These are phyloP conservation scores for Neotoma lepida DNA, from an alignment of 2,113 vertebrate species.

Conservation along the genomic window DNA sequence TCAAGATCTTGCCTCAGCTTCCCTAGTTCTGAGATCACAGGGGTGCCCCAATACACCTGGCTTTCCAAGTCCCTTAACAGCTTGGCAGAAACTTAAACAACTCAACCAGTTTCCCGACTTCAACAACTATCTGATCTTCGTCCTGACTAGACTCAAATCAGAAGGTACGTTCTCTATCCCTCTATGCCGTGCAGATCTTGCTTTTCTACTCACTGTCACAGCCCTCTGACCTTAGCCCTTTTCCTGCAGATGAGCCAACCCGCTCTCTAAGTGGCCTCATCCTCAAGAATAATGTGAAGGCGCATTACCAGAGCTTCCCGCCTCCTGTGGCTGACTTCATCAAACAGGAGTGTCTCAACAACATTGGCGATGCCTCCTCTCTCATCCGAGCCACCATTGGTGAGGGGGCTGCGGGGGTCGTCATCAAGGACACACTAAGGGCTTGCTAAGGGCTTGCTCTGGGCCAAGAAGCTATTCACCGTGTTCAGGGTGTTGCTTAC, in stretches of 20 bases:
- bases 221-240: slow-evolving; percentile 16
- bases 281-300: slow-evolving; percentile 97
- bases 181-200: fast-evolving
- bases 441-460: not conserved
- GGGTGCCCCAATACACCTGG: not conserved
- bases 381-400: slow-evolving; percentile 96
- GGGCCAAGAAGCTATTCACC: not conserved
- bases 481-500: not conserved
- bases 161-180: slow-evolving; percentile 87
- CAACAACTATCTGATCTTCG: slow-evolving; percentile 97
- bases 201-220: not conserved
- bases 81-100: slow-evolving; percentile 94
- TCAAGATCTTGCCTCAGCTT: not conserved
- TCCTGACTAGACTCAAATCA: slow-evolving; percentile 94
- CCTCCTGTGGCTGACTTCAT: slow-evolving; percentile 95
- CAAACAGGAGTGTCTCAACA: slow-evolving; percentile 96
- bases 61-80: slow-evolving; percentile 84
- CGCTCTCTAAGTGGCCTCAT: slow-evolving; percentile 96
- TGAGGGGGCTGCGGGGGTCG: slow-evolving; percentile 72
- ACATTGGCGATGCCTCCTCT: slow-evolving; percentile 94
- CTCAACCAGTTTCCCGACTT: slow-evolving; percentile 97
- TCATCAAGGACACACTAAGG: not conserved
- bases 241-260: slow-evolving; percentile 92
- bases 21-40: not conserved
- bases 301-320: slow-evolving; percentile 96